A percentile compares a stretch with the other conserved stretches of the same genome.
Conservation (phyloP, 2,797 vertebrate genomes). For the Spinus pinus region DNA sequence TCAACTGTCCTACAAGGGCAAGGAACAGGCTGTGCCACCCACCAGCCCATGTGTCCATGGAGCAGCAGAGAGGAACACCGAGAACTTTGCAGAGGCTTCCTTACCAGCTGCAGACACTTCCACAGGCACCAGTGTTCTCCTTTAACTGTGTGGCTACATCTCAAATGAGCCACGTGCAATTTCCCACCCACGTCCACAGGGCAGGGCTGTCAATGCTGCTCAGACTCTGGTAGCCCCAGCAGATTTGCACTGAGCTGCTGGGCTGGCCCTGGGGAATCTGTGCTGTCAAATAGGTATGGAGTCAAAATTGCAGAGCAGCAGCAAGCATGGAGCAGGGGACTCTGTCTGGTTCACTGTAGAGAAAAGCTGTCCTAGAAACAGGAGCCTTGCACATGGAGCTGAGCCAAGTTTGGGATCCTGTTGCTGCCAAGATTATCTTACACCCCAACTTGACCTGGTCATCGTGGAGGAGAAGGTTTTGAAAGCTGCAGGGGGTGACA, state of each 20-base stretch:
- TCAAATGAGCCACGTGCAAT: background rate
- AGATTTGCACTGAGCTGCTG: background rate
- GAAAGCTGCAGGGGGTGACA: background rate
- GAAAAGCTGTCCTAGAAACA: background rate
- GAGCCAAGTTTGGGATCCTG: background rate
- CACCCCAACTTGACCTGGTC: background rate
- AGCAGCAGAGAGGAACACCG: background rate
- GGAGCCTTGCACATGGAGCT: background rate
- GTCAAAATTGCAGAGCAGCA: background rate
- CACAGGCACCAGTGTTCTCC: background rate
- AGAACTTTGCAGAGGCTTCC: background rate
- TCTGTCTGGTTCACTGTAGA: background rate
- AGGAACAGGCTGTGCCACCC: background rate
- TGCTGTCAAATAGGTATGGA: accelerated
- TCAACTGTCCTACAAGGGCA: background rate
- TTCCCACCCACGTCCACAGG: background rate
- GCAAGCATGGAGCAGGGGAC: background rate
- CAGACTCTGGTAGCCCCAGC: background rate
- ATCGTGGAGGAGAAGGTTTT: background rate
- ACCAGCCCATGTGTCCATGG: background rate
- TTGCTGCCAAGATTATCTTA: background rate
- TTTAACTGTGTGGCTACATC: background rate
- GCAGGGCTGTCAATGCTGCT: background rate
- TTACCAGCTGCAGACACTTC: background rate
- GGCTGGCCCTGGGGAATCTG: background rate